Percentiles rank a stretch among this genome's conserved stretches.
Evolutionary conservation across 2,888 invertebrate species (phyloP).

Genomic region (Gisinianus flammeolus): DNA sequence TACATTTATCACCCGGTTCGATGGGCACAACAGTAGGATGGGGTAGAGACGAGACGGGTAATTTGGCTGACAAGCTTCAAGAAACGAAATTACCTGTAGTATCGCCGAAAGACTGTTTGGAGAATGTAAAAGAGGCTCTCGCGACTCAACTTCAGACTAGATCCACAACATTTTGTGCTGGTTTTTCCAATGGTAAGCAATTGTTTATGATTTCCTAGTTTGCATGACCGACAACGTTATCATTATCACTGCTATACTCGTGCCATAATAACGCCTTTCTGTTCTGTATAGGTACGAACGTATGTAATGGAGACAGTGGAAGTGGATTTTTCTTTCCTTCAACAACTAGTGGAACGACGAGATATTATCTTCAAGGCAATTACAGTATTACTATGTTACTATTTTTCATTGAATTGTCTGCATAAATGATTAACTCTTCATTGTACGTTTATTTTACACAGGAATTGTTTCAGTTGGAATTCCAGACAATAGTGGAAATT

Average conservation of each 20-base stretch:
- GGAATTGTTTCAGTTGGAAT: conserved; percentile 41
- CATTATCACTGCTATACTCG: too few species aligned
- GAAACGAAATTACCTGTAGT: conserved; percentile 52
- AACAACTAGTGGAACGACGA: conserved; percentile 21
- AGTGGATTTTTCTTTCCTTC: conserved; percentile 44
- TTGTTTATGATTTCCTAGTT: too few species aligned
- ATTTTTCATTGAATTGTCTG: not conserved
- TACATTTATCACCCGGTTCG: not conserved
- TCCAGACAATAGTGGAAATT: conserved; percentile 47
- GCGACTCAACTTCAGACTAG: conserved; percentile 47
- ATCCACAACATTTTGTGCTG: conserved; percentile 56
- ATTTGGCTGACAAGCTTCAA: conserved; percentile 47
- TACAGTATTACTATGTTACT: not conserved
- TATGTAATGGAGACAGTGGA: conserved; percentile 56
- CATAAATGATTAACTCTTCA: not conserved
- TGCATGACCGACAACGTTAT: too few species aligned
- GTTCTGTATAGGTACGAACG: too few species aligned
- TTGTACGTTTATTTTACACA: not conserved
- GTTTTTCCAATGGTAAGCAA: conserved; percentile 30
- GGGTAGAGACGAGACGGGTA: conserved; percentile 49
- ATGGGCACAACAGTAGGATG: conserved; percentile 43
- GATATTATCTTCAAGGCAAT: conserved; percentile 54
- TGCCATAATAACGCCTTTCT: too few species aligned
- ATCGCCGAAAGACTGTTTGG: conserved; percentile 48
- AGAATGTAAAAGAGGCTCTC: conserved; percentile 44